These are phyloP conservation scores for Nasonia longicornis DNA, from an alignment of 1,140 invertebrate species.

Conservation along the genomic window DNA sequence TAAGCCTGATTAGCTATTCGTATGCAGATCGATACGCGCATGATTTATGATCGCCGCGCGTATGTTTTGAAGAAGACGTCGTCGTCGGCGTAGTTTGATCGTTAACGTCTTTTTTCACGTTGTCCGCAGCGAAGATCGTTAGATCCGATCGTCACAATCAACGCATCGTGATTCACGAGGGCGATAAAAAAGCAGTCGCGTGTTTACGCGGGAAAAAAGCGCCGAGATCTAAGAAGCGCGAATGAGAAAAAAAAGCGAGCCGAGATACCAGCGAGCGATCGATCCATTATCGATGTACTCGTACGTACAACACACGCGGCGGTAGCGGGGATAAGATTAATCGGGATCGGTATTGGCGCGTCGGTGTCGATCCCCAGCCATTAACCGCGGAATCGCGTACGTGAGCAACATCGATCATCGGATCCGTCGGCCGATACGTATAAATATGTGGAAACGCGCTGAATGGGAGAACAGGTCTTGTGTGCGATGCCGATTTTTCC, in stretches of 20 bases:
- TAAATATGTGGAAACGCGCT: constrained; percentile 52
- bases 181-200: not conserved
- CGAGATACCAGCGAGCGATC: constrained; percentile 28
- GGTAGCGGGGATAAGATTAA: constrained; percentile 54
- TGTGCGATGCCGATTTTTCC: not conserved
- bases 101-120: too few species aligned
- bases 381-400: constrained; percentile 53
- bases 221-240: not conserved
- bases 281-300: not conserved
- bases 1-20: not conserved
- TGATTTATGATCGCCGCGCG: not conserved
- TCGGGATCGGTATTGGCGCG: constrained; percentile 55
- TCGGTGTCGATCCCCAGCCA: constrained; percentile 42
- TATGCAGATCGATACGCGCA: not conserved
- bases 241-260: not conserved
- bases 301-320: not conserved
- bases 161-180: constrained; percentile 1
- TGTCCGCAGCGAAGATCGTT: too few species aligned
- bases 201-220: not conserved
- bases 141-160: constrained; percentile 8
- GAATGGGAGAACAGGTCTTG: not conserved
- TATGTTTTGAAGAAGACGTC: not conserved
- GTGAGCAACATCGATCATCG: constrained; percentile 57
- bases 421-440: constrained; percentile 50
- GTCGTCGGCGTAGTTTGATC: not conserved